Evolutionary conservation across 2,113 vertebrate genomes (phyloP).

Genomic region (Helogale parvula): DNA sequence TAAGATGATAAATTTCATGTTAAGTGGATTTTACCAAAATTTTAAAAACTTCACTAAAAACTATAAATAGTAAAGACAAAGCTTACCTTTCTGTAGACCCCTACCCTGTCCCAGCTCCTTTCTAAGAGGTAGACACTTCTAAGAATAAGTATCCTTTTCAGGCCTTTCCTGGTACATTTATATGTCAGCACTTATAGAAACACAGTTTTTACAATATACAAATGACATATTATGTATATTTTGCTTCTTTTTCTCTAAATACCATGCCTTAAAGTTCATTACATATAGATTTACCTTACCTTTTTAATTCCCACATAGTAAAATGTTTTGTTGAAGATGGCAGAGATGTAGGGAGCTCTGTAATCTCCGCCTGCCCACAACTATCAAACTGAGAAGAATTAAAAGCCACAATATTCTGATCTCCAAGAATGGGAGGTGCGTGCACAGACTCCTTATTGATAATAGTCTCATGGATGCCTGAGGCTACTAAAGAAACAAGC

Average conservation of each 20-base stretch:
- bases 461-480: too few relatives aligned
- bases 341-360: too few relatives aligned
- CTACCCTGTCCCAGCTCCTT: not conserved
- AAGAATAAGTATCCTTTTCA: not conserved
- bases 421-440: too few relatives aligned
- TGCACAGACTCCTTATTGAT: too few relatives aligned
- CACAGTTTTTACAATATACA: not conserved
- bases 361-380: too few relatives aligned
- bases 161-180: conserved; percentile 8
- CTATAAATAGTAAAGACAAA: not conserved
- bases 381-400: too few relatives aligned
- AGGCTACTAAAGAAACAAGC: too few relatives aligned
- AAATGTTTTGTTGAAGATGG: too few relatives aligned
- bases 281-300: conserved; percentile 6
- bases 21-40: not conserved
- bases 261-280: not conserved
- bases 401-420: too few relatives aligned
- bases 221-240: not conserved
- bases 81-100: not conserved
- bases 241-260: not conserved
- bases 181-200: not conserved
- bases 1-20: not conserved
- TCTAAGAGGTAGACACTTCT: not conserved
- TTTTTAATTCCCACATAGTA: not conserved
- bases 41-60: not conserved